Evolutionary conservation across 2,113 vertebrate species (phyloP), one percentile per base, ranked within the genome.

Genomic region (Oreotrochilus melanogaster): DNA sequence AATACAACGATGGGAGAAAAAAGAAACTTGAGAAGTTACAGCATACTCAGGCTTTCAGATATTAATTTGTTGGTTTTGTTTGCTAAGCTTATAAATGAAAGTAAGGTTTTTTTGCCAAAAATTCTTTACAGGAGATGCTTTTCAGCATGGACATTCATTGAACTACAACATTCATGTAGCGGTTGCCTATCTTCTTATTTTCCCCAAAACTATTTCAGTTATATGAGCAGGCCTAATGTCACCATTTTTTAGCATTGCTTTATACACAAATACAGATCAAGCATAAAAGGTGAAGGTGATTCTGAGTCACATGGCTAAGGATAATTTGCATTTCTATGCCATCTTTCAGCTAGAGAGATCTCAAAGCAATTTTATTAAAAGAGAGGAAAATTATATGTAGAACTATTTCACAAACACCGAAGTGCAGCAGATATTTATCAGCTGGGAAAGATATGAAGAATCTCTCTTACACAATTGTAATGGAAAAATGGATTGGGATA

Each of bases 301-400:
- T 76, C 47, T 62, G 58, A 76, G 30, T 91, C 73, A 66, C 1
- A 2, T 2, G 7, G 47, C 71, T 82, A 58, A 58, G 37, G 6
- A n/a, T 88, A 72, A 89, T 91, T 95, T 90, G 50, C 42, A 66
- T 89, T 88, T 96, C 51, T 80, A 51, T 80, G 66, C 51, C 24
- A 19, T 70, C 58, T 72, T 87, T 83, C 71, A 88, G 27, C 71
- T 58, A 70, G 47, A 78, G 56, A 84, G 30, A 79, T 89, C 62
- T 14, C 71, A 89, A 92, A 89, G 64, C 51, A 64, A 21, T 78
- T 92, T 37, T 43, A 42, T 70, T 72, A 65, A 62, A 37, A 75
- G 22, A 61, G 31, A 23, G 5, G 18, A 76, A 79, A 76, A 69
- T 28, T 21, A 9, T 23, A 10, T 15, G 9, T 58, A 67, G 56